Evolutionary conservation across 1,140 invertebrate species (phyloP), one percentile per base, ranked within the genome.

Genomic region (Achroia grisella): DNA sequence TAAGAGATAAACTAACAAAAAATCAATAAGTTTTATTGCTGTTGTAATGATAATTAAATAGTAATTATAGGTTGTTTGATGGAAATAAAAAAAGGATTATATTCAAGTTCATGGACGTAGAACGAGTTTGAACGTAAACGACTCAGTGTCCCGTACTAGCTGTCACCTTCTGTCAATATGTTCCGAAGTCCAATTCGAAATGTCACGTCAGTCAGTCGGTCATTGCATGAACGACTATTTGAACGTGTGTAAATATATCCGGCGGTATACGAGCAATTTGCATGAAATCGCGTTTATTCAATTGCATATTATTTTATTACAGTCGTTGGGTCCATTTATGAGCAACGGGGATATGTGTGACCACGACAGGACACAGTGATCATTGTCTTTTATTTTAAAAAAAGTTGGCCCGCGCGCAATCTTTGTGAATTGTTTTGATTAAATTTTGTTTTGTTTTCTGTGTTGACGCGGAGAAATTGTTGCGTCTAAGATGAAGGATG

Each of bases 221-320:
- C 80, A 64, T 46, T 67, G 62, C 49, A 54, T 69, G 64, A 72
- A 66, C 49, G 56, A 48, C 60, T 47, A 67, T 69, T 71, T 64
- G 63, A 70, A 76, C 73, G 76, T 77, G 55, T 64, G 55, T 54
- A 41, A 48, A 55, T 10, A 53, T 64, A 62, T 67, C 65, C 59
- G 68, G 56, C 48, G 44, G 55, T 65, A 56, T 44, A 52, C 53
- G 57, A 61, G 53, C 68, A 72, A 78, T 79, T 82, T 74, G 65
- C 67, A 71, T 73, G 61, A 62, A 77, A 74, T 77, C 70, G 66
- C 69, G 60, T 71, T 82, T 79, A 77, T 72, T 82, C 73, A 82
- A 82, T 82, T 77, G 76, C 53, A 72, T 49, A 74, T 69, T 70
- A 70, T 67, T 63, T 65, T 73, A 66, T 70, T 62, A 66, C 47